Base-by-base conservation (phyloP, 35 echinoderm and acorn worm genomes). In the Apostichopus parvimensis region DNA sequence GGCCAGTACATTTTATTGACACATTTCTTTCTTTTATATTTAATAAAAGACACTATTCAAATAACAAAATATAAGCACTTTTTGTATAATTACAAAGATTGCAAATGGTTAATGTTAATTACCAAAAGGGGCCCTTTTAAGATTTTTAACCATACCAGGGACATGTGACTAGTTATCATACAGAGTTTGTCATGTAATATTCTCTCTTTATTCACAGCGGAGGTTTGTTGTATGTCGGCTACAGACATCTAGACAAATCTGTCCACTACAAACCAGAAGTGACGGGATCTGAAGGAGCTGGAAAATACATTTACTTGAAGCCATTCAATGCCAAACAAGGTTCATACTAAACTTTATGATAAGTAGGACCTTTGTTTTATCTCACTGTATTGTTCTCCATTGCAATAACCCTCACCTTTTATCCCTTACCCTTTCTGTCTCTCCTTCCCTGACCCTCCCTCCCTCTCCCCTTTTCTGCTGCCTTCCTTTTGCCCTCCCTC, bases 281-380 rank as follows among this genome's bases (percentile, higher is more conserved):
- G 54, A 87, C 25, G 15, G 85, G 85, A 65, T 58, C 85, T 62
- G 85, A 87, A n/a, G 26, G 23, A 23, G 85, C 54, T 9, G 85
- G 85, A 54, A 87, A 87, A 62, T 87, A 87, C 85, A 87, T 87
- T 61, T 87, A 87, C 4, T 52, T 87, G 57, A 87, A 87, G 25
- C 85, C 85, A 28, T 21, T 87, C 3, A 62, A 25, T 23, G 57
- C 54, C 85, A 66, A 53, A 13, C 57, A 87, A 87, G 85, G 85
- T 87, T 3, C 23, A n/a, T 8, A 7, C 78, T 80, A 24, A 80
- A 45, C 34, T 45, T 45, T 45, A 45, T 34, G 1, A 34, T 45
- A 45, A 45, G 2, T 45, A 45, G 34, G 34, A 45, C 34, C 34
- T 4, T 45, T 45, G 34, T 45, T 45, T 45, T 4, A 45, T 4